phyloP scores from a whole-genome alignment of 2,888 invertebrate species.

The Leptinotarsa haldemani region DNA sequence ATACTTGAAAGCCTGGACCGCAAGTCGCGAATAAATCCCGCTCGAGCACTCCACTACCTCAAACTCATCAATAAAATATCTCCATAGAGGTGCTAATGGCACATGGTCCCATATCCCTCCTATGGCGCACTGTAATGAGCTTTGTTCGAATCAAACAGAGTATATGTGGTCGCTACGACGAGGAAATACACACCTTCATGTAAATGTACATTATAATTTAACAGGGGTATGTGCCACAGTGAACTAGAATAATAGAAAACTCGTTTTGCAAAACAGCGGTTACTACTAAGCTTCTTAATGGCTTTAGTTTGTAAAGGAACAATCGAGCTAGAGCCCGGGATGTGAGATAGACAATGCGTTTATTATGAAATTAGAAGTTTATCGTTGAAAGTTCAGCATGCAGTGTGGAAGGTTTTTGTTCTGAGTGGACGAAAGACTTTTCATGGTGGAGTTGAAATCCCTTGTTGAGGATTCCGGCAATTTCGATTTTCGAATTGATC shows the following conservation, averaged over 20 bases:
- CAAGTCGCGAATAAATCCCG: constrained; percentile 1
- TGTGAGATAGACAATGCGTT: constrained; percentile 11
- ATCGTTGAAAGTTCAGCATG: not conserved
- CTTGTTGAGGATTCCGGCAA: not conserved
- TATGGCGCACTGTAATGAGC: constrained; percentile 28
- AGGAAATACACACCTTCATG: constrained; percentile 29
- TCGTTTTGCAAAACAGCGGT: constrained; percentile 15
- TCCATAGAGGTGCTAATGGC: constrained; percentile 13
- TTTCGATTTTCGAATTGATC: no score
- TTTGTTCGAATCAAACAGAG: constrained; percentile 32
- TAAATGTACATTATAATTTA: constrained; percentile 35
- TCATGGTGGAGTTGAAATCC: not conserved
- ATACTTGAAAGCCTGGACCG: not conserved
- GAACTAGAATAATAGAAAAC: constrained; percentile 34
- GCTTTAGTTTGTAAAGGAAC: constrained; percentile 31
- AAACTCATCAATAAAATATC: constrained; percentile 33
- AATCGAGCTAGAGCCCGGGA: constrained; percentile 16
- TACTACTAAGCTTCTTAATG: constrained; percentile 32
- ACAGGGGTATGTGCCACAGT: constrained; percentile 26
- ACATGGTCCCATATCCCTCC: constrained; percentile 26
- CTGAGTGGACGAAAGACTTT: not conserved
- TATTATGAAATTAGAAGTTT: constrained; percentile 10
- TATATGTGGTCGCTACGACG: constrained; percentile 20
- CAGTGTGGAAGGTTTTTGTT: not conserved
- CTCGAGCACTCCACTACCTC: not conserved